Evolutionary conservation across 1,140 invertebrate species (phyloP), one percentile per base, ranked within the genome.

Genomic region (Eueides isabella): DNA sequence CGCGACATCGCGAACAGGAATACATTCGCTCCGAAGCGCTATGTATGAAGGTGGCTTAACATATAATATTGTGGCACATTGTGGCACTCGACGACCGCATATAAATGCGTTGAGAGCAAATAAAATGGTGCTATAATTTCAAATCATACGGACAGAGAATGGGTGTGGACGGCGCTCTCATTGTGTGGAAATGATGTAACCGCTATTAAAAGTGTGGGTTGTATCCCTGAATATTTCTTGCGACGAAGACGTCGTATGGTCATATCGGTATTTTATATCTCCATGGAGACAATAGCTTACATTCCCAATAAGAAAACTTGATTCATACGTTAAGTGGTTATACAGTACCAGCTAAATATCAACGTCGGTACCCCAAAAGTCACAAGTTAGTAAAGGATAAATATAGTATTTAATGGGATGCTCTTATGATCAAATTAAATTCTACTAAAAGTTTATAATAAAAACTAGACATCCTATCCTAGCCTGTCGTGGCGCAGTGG

Each of bases 131-230:
- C 91, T 92, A 92, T 92, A 92, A 92, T 92, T 92, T 92, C 91
- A 92, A 92, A 92, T 92, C 91, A 91, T 92, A 92, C 85, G 90
- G 91, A 92, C 91, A 92, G 90, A 92, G 90, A 92, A 92, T 92
- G 91, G 91, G 91, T 92, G 91, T 92, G 90, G 91, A 92, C 89
- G 89, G 85, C 85, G 87, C 82, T 88, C 90, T 92, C 89, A 92
- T 92, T 92, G 91, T 92, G 91, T 93, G 91, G 91, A 93, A 93
- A 93, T 93, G 89, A 93, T 93, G 91, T 92, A 93, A 93, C 89
- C 86, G 84, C 91, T 91, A 93, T 93, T 92, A 93, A 93, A 93
- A 93, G 91, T 93, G 91, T 92, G 89, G 91, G 90, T 79, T 81
- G 91, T 91, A 91, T 91, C 88, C 89, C 89, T 92, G 88, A 91